These are phyloP conservation scores for Apotomis betuletana DNA, from an alignment of 2,888 invertebrate genomes.

Conservation along the genomic window DNA sequence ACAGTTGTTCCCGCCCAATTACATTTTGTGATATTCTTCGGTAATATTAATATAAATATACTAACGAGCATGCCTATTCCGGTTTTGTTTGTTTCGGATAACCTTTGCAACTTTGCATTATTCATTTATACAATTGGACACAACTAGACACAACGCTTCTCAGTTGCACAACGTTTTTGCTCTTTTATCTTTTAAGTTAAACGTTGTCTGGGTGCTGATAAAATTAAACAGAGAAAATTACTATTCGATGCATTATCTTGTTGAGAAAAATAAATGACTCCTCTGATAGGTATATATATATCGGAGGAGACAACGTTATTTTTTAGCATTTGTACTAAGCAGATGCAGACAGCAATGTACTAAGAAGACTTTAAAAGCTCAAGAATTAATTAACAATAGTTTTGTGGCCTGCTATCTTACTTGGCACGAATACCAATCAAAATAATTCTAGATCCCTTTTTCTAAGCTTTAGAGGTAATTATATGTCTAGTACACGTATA, in stretches of 20 bases:
- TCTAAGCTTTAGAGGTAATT: too few relatives aligned
- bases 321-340: not conserved
- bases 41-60: not conserved
- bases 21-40: not conserved
- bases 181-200: constrained; percentile 13
- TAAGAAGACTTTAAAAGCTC: too few relatives aligned
- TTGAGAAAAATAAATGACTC: not conserved
- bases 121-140: not conserved
- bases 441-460: too few relatives aligned
- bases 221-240: not conserved
- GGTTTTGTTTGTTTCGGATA: constrained; percentile 1
- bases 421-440: too few relatives aligned
- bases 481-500: too few relatives aligned
- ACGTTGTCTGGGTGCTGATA: constrained; percentile 15
- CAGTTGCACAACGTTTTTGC: constrained; percentile 13
- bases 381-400: too few relatives aligned
- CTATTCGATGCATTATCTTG: not conserved
- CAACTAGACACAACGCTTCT: constrained; percentile 7
- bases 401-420: too few relatives aligned
- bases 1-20: too few relatives aligned
- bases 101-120: constrained; percentile 16
- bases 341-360: too few relatives aligned
- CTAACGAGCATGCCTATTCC: not conserved
- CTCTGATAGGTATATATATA: not conserved
- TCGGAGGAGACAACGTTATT: not conserved